A percentile compares a stretch with the other conserved stretches of the same genome.
Evolutionary conservation across 1,140 invertebrate species (phyloP).

Genomic region (Apolygus lucorum): DNA sequence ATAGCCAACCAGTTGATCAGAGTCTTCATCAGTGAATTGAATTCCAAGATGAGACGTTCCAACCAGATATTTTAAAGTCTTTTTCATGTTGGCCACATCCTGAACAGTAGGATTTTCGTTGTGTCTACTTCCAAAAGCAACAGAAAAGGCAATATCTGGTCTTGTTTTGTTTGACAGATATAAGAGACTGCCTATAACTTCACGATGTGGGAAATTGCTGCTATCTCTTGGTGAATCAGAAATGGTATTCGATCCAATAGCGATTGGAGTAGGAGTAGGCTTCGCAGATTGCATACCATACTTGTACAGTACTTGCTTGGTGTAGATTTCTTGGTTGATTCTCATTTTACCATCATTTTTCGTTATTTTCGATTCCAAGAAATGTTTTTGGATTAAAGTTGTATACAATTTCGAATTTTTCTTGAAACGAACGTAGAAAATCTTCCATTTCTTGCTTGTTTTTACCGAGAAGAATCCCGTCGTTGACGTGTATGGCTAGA

Average conservation of each 20-base stretch:
- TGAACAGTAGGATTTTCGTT: slow-evolving; percentile 17
- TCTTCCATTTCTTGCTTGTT: not conserved
- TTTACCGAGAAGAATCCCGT: not conserved
- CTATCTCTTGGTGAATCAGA: not conserved
- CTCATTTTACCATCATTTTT: not conserved
- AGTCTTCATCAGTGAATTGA: not conserved
- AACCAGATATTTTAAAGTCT: slow-evolving; percentile 27
- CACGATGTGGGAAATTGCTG: slow-evolving; percentile 29
- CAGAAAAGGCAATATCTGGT: slow-evolving; percentile 38
- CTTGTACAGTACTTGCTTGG: slow-evolving; percentile 2
- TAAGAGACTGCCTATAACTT: slow-evolving; percentile 36
- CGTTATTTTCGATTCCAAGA: slow-evolving; percentile 12
- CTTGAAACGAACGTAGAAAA: not conserved
- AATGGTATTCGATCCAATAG: slow-evolving; percentile 12
- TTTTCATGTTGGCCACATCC: slow-evolving; percentile 19
- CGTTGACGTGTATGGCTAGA: slow-evolving; percentile 17
- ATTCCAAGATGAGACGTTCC: slow-evolving; percentile 20
- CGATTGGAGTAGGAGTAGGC: slow-evolving; percentile 6
- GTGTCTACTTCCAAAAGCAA: slow-evolving; percentile 31
- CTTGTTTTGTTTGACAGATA: slow-evolving; percentile 36
- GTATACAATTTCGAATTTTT: not conserved
- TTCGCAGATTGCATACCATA: slow-evolving; percentile 9
- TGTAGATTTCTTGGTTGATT: slow-evolving; percentile 6
- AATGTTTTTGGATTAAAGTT: not conserved
- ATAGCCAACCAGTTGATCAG: slow-evolving; percentile 7